These are phyloP conservation scores for Heliangelus exortis DNA, from an alignment of 2,797 vertebrate genomes.

Conservation along the genomic window DNA sequence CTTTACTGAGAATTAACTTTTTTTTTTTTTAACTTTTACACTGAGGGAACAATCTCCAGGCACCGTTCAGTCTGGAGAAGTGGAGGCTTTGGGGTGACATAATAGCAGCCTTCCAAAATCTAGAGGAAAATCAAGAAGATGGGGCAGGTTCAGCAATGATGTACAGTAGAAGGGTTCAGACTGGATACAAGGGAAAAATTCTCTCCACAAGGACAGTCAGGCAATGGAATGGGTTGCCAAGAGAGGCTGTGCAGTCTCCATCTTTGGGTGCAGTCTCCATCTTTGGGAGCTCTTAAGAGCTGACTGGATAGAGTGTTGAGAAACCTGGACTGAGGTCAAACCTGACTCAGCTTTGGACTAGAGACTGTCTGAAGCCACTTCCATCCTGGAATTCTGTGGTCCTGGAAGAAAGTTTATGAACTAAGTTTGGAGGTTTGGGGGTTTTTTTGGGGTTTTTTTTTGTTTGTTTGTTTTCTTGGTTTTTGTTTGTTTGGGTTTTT, in stretches of 20 bases:
- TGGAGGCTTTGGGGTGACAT: not conserved
- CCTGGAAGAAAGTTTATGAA: not conserved
- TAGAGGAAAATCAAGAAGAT: not conserved
- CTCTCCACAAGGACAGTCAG: not conserved
- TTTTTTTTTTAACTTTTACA: not conserved
- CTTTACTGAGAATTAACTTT: not conserved
- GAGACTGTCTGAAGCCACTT: not conserved
- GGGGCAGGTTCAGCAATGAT: not conserved
- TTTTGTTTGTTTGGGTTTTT: too few relatives aligned
- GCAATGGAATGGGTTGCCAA: not conserved
- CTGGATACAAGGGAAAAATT: not conserved
- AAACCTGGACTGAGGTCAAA: not conserved
- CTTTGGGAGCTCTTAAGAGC: not conserved
- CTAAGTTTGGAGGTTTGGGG: too few relatives aligned
- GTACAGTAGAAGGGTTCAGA: not conserved
- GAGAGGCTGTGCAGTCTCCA: not conserved
- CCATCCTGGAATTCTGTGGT: not conserved
- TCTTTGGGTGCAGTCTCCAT: not conserved
- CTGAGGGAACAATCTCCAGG: not conserved
- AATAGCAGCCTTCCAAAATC: not conserved
- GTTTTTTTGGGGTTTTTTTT: too few relatives aligned
- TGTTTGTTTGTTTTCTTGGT: too few relatives aligned
- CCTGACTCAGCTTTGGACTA: not conserved
- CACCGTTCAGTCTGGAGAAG: not conserved
- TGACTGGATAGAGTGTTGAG: not conserved